Base-by-base conservation (phyloP, 2,113 vertebrate genomes). In the Heliornis fulica region DNA sequence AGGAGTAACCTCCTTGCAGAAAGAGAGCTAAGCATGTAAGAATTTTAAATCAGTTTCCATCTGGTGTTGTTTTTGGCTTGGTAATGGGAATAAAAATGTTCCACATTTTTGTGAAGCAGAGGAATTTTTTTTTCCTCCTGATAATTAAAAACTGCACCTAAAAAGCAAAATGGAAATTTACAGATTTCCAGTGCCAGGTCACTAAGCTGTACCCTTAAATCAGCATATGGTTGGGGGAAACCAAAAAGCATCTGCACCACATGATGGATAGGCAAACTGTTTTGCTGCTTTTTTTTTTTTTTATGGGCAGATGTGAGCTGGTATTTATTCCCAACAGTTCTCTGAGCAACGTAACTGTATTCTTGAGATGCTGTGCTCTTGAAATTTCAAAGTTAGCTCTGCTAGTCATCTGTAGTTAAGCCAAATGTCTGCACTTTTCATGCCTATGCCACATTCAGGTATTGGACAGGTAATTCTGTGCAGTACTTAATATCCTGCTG, bases 21-120 rank as follows among this genome's bases (percentile, higher is more conserved):
- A 78, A 77, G 79, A 72, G 43, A 87, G 23, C 65, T 90, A 74
- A 84, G 46, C 56, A 80, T 70, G 23, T 68, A 89, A 90, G 68
- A 90, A 92, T 94, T 94, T 95, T 92, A 94, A 96, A 61, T 89
- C 28, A 46, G 14, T 89, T 97, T 96, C 94, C 90, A 93, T 96
- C 90, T 96, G 93, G 64, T 95, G 51, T 20, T 94, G 53, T 0
- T 78, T 88, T 92, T 96, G 92, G 60, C 82, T 95, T 90, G 36
- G 57, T 81, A 90, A 83, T 26, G 57, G 31, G 56, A 90, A 87
- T 87, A 91, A 94, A 96, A 93, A 89, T 70, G 64, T 66, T 86
- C 34, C 59, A 11, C 7, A 6, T 91, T 93, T 96, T 88, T 91
- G 46, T 32, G 10, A 83, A 93, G 66, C 22, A 51, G 64, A 64